phyloP scores from a whole-genome alignment of 1,140 invertebrate genomes.

The Drosophila funebris region DNA sequence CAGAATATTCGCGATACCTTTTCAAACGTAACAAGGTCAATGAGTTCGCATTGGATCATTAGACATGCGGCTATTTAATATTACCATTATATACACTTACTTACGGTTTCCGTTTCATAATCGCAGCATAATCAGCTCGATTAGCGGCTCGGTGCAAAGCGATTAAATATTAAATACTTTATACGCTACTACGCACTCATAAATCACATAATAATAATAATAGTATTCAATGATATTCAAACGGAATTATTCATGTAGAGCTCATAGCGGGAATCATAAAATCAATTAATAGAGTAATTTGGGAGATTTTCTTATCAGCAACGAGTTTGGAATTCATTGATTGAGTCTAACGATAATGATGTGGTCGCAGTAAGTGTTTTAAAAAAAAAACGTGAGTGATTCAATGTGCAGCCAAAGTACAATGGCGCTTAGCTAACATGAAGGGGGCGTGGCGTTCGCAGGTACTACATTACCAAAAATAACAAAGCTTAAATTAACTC shows the following conservation, averaged over 20 bases:
- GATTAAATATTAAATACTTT: constrained; percentile 19
- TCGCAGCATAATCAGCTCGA: constrained; percentile 39
- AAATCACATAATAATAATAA: constrained; percentile 8
- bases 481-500: constrained; percentile 16
- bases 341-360: constrained; percentile 37
- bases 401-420: constrained; percentile 37
- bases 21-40: constrained; percentile 26
- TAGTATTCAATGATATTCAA: background rate
- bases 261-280: background rate
- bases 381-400: constrained; percentile 18
- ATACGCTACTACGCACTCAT: background rate
- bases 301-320: constrained; percentile 53
- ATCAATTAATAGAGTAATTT: constrained; percentile 2
- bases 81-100: background rate
- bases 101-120: constrained; percentile 23
- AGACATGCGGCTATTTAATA: background rate
- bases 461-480: constrained; percentile 32
- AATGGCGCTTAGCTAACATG: constrained; percentile 3
- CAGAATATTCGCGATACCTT: constrained; percentile 7
- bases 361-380: too few species aligned
- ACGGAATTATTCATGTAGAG: constrained; percentile 15
- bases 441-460: constrained; percentile 32
- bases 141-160: constrained; percentile 23
- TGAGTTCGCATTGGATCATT: constrained; percentile 14
- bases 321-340: constrained; percentile 61